A percentile compares a stretch with the other conserved stretches of the same genome.
phyloP scores from a whole-genome alignment of 1,140 invertebrate genomes.

The Cydia splendana region DNA sequence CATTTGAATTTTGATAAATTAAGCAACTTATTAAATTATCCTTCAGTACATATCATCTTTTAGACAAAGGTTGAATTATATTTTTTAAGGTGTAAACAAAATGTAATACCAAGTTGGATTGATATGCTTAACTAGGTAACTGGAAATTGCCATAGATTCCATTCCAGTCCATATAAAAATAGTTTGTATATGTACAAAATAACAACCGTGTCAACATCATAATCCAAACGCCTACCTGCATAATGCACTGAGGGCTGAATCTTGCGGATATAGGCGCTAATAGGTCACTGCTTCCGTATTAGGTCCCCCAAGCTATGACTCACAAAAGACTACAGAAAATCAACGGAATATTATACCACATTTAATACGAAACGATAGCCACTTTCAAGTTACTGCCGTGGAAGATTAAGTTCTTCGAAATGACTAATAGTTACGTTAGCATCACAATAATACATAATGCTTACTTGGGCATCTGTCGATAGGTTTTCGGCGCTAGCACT shows the following conservation, averaged over 20 bases:
- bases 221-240: conserved; percentile 4
- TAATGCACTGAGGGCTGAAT: conserved; percentile 20
- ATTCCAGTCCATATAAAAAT: background rate
- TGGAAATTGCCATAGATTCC: background rate
- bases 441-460: conserved; percentile 38
- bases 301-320: conserved; percentile 51
- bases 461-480: conserved; percentile 81
- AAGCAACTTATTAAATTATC: too few species aligned
- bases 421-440: background rate
- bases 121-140: background rate
- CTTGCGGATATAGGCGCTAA: conserved; percentile 36
- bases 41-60: too few species aligned
- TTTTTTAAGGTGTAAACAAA: too few species aligned
- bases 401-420: conserved; percentile 9
- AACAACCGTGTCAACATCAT: background rate
- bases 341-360: conserved; percentile 1
- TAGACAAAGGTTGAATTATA: too few species aligned
- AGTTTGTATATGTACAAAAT: background rate
- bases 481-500: conserved; percentile 85
- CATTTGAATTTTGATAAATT: too few species aligned
- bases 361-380: background rate
- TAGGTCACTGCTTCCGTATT: conserved; percentile 56
- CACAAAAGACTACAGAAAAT: conserved; percentile 35
- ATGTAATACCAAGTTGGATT: background rate
- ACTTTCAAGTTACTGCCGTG: background rate